These are phyloP conservation scores for Scomber japonicus DNA, from an alignment of 2,113 vertebrate species.

Conservation along the genomic window DNA sequence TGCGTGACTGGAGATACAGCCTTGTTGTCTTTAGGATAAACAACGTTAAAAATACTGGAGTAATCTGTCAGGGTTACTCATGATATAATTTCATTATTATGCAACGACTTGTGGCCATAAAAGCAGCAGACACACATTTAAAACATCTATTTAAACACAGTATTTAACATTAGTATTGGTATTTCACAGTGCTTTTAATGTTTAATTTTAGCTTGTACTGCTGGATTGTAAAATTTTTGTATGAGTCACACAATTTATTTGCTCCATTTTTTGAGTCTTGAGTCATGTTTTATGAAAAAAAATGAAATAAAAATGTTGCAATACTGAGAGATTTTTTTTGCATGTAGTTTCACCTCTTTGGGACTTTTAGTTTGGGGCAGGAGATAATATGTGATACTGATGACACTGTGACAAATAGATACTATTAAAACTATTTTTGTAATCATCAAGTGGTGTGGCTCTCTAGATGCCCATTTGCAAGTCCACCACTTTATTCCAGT, in stretches of 20 bases:
- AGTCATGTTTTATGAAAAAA: background rate
- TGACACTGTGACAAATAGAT: too few species aligned
- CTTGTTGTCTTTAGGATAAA: slow-evolving; percentile 46
- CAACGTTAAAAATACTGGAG: slow-evolving; percentile 40
- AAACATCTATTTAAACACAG: slow-evolving; percentile 10
- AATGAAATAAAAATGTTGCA: too few species aligned
- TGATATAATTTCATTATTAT: slow-evolving; percentile 42
- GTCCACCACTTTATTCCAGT: too few species aligned
- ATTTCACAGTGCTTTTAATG: background rate
- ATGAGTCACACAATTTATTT: background rate
- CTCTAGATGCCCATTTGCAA: too few species aligned
- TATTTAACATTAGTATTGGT: background rate
- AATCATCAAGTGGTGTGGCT: too few species aligned
- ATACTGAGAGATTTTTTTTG: too few species aligned
- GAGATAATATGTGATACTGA: too few species aligned
- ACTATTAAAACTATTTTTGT: too few species aligned
- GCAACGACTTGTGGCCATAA: slow-evolving; percentile 16
- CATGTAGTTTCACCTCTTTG: too few species aligned
- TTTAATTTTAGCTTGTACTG: slow-evolving; percentile 5
- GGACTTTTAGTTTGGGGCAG: too few species aligned
- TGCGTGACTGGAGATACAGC: slow-evolving; percentile 52
- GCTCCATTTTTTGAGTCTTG: background rate
- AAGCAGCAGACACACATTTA: slow-evolving; percentile 14
- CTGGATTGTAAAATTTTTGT: background rate
- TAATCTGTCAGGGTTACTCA: slow-evolving; percentile 35